Conservation (phyloP, 1,140 invertebrate species). For the Lethrus apterus region DNA sequence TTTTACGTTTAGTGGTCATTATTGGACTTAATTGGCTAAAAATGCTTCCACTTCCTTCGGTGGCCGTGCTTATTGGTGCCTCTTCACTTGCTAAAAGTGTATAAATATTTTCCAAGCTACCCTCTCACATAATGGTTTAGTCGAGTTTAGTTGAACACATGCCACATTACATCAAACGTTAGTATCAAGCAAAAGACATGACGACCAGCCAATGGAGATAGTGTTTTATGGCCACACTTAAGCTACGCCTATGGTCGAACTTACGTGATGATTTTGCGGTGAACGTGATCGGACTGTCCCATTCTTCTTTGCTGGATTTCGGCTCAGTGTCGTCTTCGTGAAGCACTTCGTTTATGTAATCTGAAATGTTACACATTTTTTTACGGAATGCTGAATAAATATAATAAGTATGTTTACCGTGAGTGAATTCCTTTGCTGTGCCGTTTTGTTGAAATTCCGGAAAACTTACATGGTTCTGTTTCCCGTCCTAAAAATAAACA, state of each 20-base stretch:
- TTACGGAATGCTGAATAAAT: neutral
- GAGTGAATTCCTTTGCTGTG: slow-evolving; percentile 74
- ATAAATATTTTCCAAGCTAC: too few relatives aligned
- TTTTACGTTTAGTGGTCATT: slow-evolving; percentile 38
- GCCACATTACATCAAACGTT: neutral
- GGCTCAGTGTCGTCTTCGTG: slow-evolving; percentile 58
- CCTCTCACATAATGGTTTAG: too few relatives aligned
- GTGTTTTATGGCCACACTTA: neutral
- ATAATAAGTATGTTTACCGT: slow-evolving; percentile 52
- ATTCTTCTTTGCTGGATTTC: slow-evolving; percentile 56
- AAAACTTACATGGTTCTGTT: slow-evolving; percentile 79
- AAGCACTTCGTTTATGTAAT: slow-evolving; percentile 73
- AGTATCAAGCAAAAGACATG: neutral
- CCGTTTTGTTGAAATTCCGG: slow-evolving; percentile 80
- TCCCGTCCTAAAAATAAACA: slow-evolving; percentile 55
- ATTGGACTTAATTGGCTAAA: slow-evolving; percentile 32
- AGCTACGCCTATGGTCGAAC: slow-evolving; percentile 37
- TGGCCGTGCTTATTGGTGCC: slow-evolving; percentile 27
- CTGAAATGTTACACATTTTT: slow-evolving; percentile 45
- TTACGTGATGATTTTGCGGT: slow-evolving; percentile 77
- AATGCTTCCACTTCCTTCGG: slow-evolving; percentile 35
- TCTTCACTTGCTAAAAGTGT: slow-evolving; percentile 37
- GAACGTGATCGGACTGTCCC: slow-evolving; percentile 80
- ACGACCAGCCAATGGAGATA: neutral
- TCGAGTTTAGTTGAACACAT: too few relatives aligned